Conservation (phyloP, 2,888 invertebrate species). For the Drosophila mimetica region DNA sequence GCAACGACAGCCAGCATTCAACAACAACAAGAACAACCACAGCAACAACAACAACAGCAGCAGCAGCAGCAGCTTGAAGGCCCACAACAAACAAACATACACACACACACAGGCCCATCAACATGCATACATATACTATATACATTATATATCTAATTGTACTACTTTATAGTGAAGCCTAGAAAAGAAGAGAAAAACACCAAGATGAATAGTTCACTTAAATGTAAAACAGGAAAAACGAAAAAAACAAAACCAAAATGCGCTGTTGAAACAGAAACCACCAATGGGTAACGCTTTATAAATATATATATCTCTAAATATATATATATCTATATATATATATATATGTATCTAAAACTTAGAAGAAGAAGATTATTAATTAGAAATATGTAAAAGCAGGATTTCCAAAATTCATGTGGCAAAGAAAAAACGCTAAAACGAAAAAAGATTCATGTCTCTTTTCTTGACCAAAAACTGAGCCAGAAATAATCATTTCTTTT, state of each 20-base stretch:
- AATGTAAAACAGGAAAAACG: conserved; percentile 24
- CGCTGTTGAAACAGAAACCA: conserved; percentile 84
- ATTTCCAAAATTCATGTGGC: conserved; percentile 46
- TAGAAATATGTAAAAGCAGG: conserved; percentile 23
- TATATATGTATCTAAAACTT: conserved; percentile 27
- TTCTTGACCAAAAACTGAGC: conserved; percentile 27
- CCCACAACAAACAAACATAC: conserved; percentile 2
- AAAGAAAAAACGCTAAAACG: conserved; percentile 12
- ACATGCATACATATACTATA: conserved; percentile 15
- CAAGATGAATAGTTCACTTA: conserved; percentile 18
- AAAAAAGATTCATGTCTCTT: conserved; percentile 21
- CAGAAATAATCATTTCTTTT: conserved; percentile 23
- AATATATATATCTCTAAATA: conserved; percentile 37
- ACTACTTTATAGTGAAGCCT: conserved; percentile 36
- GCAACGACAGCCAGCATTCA: conserved; percentile 9
- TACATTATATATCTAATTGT: conserved; percentile 28
- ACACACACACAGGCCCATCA: conserved; percentile 9
- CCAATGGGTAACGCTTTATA: conserved; percentile 83
- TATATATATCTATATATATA: conserved; percentile 19
- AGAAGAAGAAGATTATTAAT: conserved; percentile 22
- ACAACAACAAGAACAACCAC: too few relatives aligned
- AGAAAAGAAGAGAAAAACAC: conserved; percentile 24
- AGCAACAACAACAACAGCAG: background rate
- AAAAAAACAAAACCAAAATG: conserved; percentile 46
- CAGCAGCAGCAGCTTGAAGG: conserved; percentile 7